Evolutionary conservation across 1,140 invertebrate species (phyloP), one percentile per base, ranked within the genome.

Genomic region (Branchinecta lynchi): DNA sequence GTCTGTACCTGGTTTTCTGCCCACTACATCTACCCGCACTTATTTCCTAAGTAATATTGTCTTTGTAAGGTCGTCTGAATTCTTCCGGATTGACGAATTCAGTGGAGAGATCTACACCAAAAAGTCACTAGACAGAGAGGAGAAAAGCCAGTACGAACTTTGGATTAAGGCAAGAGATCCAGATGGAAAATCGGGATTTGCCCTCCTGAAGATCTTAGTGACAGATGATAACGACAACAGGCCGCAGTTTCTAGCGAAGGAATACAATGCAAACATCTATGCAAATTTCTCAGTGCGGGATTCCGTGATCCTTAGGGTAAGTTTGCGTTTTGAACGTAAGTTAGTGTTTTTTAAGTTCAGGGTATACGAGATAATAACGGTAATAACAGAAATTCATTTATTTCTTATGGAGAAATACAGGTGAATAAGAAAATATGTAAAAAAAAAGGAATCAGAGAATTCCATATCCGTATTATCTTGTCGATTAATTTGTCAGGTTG

Each of bases 171-270:
- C 91, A n/a, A 86, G 84, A 12, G 92, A 96, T 79, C 86, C 86
- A 66, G 92, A 92, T 65, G 89, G 89, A 7, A 84, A 86, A 76
- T 86, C 87, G 67, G 88, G 87, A 7, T 92, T 90, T 77, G 83
- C 89, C 3, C 85, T 84, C 8, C 84, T 96, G 7, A 81, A 87
- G 74, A 85, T 96, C 8, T 85, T 83, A 73, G 85, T 96, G 8
- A 80, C 79, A 6, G 93, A 96, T 80, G 83, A 86, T 68, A 96
- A 96, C 80, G 93, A 96, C 76, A 92, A 95, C 79, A 78, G 84
- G 66, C 93, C 93, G 0, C 78, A 80, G 66, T 97, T 96, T 79
- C 78, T 85, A 44, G 77, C 89, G 15, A 84, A 83, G 67, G 89
- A 92, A 77, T 93, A 93, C 75, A 89, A 88, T 78, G 84, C 84